Conservation (phyloP, 2,797 vertebrate genomes). For the Petrocephalus schoutedeni region DNA sequence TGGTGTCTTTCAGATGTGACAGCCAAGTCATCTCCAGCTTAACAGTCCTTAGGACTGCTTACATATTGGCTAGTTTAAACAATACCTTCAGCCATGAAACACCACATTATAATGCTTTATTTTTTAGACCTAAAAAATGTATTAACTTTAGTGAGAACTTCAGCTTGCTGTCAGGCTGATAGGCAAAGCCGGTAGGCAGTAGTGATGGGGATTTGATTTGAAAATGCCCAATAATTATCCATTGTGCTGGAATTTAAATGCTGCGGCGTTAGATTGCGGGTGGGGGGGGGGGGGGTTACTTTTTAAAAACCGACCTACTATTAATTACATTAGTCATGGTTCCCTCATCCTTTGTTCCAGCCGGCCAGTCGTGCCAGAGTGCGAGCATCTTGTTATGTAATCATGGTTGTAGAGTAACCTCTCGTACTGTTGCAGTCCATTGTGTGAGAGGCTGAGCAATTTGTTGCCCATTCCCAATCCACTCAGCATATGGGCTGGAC, state of each 20-base stretch:
- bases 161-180: background rate
- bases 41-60: background rate
- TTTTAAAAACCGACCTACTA: constrained; percentile 12
- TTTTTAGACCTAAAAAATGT: constrained; percentile 16
- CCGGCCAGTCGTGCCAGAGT: constrained; percentile 66
- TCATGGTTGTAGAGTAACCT: constrained; percentile 46
- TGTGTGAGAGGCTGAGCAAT: background rate
- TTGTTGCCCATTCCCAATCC: background rate
- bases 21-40: constrained; percentile 21
- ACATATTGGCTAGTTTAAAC: background rate
- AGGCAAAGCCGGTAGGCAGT: background rate
- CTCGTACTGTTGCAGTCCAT: background rate
- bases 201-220: background rate
- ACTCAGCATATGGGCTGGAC: background rate
- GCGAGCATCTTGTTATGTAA: constrained; percentile 60
- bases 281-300: background rate
- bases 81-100: constrained; percentile 1
- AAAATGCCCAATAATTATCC: background rate
- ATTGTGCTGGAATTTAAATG: constrained; percentile 5
- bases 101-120: background rate
- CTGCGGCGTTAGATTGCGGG: background rate
- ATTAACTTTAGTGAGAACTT: constrained; percentile 6
- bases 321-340: constrained; percentile 20
- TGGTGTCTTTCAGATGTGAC: constrained; percentile 20
- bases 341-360: constrained; percentile 28